A percentile compares a stretch with the other conserved stretches of the same genome.
Conservation (phyloP, 1,140 invertebrate genomes). For the Sycobia sp. region DNA sequence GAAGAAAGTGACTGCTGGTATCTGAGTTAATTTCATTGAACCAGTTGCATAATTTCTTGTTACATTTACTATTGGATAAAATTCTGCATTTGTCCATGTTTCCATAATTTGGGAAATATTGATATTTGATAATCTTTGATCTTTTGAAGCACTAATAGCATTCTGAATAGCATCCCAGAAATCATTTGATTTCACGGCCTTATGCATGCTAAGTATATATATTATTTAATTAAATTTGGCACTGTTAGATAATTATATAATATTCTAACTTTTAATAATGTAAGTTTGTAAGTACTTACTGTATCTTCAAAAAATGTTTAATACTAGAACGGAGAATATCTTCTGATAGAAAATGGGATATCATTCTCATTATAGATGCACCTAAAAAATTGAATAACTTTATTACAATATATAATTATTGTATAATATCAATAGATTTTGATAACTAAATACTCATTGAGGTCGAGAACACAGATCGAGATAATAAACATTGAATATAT, state of each 20-base stretch:
- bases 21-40: constrained; percentile 49
- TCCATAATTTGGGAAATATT: constrained; percentile 65
- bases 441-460: constrained; percentile 10
- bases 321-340: constrained; percentile 59
- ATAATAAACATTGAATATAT: constrained; percentile 33
- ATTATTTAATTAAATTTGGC: not conserved
- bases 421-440: too few species aligned
- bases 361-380: constrained; percentile 64
- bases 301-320: constrained; percentile 52
- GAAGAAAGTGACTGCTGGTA: constrained; percentile 60
- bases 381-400: constrained; percentile 38
- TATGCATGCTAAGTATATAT: constrained; percentile 49
- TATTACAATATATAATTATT: too few species aligned
- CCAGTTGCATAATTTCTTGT: constrained; percentile 56
- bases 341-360: constrained; percentile 60
- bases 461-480: not conserved
- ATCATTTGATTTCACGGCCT: constrained; percentile 70
- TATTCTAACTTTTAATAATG: not conserved
- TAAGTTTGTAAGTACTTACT: constrained; percentile 52
- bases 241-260: not conserved
- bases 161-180: constrained; percentile 71
- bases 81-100: constrained; percentile 73
- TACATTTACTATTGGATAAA: constrained; percentile 71
- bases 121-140: constrained; percentile 41
- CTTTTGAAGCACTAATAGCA: constrained; percentile 57